These are phyloP conservation scores for Pseudeuparius sepicola DNA, from an alignment of 2,888 invertebrate species.

Conservation along the genomic window DNA sequence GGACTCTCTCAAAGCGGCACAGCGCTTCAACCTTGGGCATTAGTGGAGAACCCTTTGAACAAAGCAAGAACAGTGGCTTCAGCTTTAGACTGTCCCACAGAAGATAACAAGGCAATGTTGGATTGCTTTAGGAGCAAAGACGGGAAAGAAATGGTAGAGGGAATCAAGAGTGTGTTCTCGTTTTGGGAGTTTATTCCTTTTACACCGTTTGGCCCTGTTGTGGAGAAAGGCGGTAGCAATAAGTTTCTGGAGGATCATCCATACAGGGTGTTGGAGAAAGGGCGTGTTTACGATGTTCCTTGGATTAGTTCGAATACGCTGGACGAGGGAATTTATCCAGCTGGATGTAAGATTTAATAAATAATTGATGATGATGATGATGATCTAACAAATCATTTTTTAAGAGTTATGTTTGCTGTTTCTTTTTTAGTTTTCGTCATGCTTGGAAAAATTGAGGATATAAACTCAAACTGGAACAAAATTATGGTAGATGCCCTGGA, in stretches of 20 bases:
- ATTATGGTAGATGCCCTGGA: slow-evolving; percentile 29
- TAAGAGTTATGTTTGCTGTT: neutral
- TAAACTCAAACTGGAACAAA: slow-evolving; percentile 29
- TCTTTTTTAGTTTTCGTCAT: slow-evolving; percentile 25
- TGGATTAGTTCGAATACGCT: slow-evolving; percentile 57
- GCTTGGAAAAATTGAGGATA: slow-evolving; percentile 35
- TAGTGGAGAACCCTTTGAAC: slow-evolving; percentile 45
- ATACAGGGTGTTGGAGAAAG: slow-evolving; percentile 47
- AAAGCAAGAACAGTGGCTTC: slow-evolving; percentile 51
- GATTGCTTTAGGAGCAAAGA: slow-evolving; percentile 54
- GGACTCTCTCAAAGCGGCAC: slow-evolving; percentile 64
- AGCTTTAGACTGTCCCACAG: slow-evolving; percentile 51
- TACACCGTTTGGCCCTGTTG: slow-evolving; percentile 31
- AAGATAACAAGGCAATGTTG: slow-evolving; percentile 45
- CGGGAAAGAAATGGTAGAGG: slow-evolving; percentile 46
- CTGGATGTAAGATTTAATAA: slow-evolving; percentile 43
- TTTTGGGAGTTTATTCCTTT: slow-evolving; percentile 24
- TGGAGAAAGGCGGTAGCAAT: slow-evolving; percentile 38
- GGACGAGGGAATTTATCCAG: slow-evolving; percentile 65
- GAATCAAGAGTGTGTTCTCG: slow-evolving; percentile 46
- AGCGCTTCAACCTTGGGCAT: slow-evolving; percentile 47
- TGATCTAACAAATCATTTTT: neutral
- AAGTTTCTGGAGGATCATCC: slow-evolving; percentile 59
- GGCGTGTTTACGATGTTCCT: slow-evolving; percentile 54
- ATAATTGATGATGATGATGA: slow-evolving; percentile 1